Conservation (phyloP, 2,888 invertebrate species). For the Nomada hirtipes region DNA sequence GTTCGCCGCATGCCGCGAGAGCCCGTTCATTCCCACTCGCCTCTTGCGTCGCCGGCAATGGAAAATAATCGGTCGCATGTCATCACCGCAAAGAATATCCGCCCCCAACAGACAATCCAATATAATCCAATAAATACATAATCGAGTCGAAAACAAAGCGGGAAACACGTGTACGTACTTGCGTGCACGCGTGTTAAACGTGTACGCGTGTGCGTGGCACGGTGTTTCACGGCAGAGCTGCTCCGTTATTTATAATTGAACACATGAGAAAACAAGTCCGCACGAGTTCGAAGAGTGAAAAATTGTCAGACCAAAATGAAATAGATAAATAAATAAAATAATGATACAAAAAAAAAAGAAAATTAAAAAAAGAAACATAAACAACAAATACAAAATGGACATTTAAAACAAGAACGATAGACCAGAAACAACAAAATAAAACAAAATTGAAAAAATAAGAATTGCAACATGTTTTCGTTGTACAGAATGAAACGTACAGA, state of each 20-base stretch:
- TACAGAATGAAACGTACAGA: slow-evolving; percentile 72
- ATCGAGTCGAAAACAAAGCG: slow-evolving; percentile 64
- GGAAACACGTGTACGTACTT: slow-evolving; percentile 58
- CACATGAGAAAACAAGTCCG: slow-evolving; percentile 47
- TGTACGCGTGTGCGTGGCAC: slow-evolving; percentile 36
- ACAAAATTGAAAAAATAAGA: slow-evolving; percentile 25
- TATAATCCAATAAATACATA: slow-evolving; percentile 70
- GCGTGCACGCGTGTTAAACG: slow-evolving; percentile 46
- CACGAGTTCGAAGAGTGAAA: slow-evolving; percentile 67
- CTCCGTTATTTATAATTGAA: neutral
- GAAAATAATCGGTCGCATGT: slow-evolving; percentile 73
- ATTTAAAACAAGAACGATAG: slow-evolving; percentile 33
- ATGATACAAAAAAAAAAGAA: slow-evolving; percentile 4
- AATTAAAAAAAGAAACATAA: slow-evolving; percentile 12
- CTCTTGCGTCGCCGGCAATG: slow-evolving; percentile 3
- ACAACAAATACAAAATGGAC: slow-evolving; percentile 22
- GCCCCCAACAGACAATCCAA: slow-evolving; percentile 83
- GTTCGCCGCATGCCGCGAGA: slow-evolving; percentile 75
- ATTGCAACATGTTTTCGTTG: slow-evolving; percentile 22
- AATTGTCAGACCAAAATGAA: slow-evolving; percentile 53
- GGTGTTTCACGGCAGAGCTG: slow-evolving; percentile 11
- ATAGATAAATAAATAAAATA: neutral
- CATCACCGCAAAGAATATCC: slow-evolving; percentile 69
- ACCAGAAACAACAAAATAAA: slow-evolving; percentile 11
- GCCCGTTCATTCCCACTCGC: slow-evolving; percentile 72